phyloP scores from a whole-genome alignment of 2,797 vertebrate species.

The Neolamprologus multifasciatus region DNA sequence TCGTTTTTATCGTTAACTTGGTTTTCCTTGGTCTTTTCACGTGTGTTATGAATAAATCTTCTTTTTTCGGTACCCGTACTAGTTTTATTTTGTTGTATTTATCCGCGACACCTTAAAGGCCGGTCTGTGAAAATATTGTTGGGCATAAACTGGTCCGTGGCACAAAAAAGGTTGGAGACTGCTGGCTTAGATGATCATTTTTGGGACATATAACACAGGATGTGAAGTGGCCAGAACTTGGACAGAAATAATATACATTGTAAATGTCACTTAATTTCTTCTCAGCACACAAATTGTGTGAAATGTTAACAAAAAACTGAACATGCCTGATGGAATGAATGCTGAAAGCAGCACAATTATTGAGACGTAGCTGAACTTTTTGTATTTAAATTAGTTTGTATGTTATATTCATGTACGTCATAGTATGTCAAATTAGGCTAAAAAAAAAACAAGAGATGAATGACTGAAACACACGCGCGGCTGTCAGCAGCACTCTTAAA shows the following conservation, averaged over 20 bases:
- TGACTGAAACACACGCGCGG: background rate
- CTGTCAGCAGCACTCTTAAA: background rate
- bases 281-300: background rate
- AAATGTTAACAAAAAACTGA: background rate
- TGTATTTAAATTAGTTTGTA: background rate
- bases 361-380: background rate
- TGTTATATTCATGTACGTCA: background rate
- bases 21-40: accelerated
- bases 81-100: too few species aligned
- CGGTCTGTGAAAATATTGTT: too few species aligned
- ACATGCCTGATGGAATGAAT: background rate
- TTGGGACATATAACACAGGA: background rate
- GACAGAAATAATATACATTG: background rate
- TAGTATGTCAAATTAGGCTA: slow-evolving; percentile 7
- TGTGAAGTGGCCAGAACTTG: background rate
- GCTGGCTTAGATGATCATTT: background rate
- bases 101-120: too few species aligned
- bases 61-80: accelerated
- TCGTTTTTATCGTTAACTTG: accelerated
- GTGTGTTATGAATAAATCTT: too few species aligned
- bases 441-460: background rate
- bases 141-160: accelerated
- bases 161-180: accelerated
- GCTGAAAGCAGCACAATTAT: slow-evolving; percentile 4
- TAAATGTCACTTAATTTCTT: background rate